phyloP scores from a whole-genome alignment of 2,888 invertebrate species.

The Scaptomyza cyrtandrae region DNA sequence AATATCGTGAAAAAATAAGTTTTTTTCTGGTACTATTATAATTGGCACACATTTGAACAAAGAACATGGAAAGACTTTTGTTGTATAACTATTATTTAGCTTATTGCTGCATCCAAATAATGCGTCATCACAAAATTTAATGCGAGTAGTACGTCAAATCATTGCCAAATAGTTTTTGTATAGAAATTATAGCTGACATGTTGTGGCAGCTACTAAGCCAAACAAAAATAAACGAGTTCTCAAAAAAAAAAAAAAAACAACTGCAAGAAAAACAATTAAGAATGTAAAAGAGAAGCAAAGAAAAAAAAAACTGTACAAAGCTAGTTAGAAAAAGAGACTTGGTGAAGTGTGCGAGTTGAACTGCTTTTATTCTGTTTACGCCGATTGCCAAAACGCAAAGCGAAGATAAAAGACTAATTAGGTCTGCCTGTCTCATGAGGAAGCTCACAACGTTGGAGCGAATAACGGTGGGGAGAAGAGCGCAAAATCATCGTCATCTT shows the following conservation, averaged over 20 bases:
- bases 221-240: constrained; percentile 39
- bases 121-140: constrained; percentile 25
- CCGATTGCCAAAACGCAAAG: constrained; percentile 45
- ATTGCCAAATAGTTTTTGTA: constrained; percentile 33
- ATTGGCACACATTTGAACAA: constrained; percentile 16
- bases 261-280: constrained; percentile 8
- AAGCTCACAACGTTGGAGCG: constrained; percentile 24
- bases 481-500: constrained; percentile 13
- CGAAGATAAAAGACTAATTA: constrained; percentile 63
- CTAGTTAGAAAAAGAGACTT: constrained; percentile 32
- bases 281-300: constrained; percentile 11
- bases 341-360: constrained; percentile 6
- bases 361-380: constrained; percentile 26
- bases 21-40: constrained; percentile 8
- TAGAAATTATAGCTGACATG: constrained; percentile 21
- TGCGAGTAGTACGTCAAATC: constrained; percentile 2
- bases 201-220: constrained; percentile 1
- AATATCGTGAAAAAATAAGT: constrained; percentile 8
- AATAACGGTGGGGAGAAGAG: constrained; percentile 2
- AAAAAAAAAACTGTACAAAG: constrained; percentile 41
- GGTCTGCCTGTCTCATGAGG: constrained; percentile 22
- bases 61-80: neutral
- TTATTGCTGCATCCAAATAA: neutral
- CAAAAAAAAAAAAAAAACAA: neutral
- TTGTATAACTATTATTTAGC: neutral